Base-by-base conservation (phyloP, 2,888 invertebrate genomes). In the Agelastica alni region DNA sequence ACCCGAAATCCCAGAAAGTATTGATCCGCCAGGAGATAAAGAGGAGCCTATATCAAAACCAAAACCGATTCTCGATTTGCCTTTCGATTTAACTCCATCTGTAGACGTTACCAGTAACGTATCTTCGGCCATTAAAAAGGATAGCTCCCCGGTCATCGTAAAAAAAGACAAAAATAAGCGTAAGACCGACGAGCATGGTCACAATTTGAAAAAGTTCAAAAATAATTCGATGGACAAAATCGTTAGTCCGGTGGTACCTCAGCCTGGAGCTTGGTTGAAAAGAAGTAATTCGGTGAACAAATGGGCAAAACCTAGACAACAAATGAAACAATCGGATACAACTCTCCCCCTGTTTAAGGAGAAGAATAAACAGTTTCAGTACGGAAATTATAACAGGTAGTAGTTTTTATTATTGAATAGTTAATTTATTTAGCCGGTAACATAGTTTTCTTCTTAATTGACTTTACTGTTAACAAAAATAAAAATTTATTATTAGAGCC, bases 311-410 rank as follows among this genome's bases (percentile, higher is more conserved):
- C 76, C 75, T 1, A 74, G 76, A 59, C 74, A 71, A 63, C 79
- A 69, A 69, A 81, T 70, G 45, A 75, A 72, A 22, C 78, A 79
- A 49, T 77, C 79, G 52, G 53, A 28, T 9, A 51, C 53, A 54
- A 51, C 58, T 52, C 78, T 79, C 64, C 86, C 87, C 6, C 83
- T 81, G 55, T 92, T 91, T 77, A 85, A 89, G 66, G 81, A 85
- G 14, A 89, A 89, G 73, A 87, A 90, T 73, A 83, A 85, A 53
- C 85, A 85, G 72, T 96, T 93, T 79, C 91, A 93, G 70, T 96
- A 90, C 80, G 98, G 99, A 51, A 99, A 99, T 78, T 98, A 96
- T 78, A 92, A 93, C 75, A 88, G 93, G 79, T 86, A 67, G 3
- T n/a, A n/a, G n/a, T n/a, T n/a, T n/a, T n/a, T n/a, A n/a, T n/a